Percentiles rank a stretch among this genome's conserved stretches.
phyloP scores from a whole-genome alignment of 2,888 invertebrate genomes.

The Crossocerus cetratus region DNA sequence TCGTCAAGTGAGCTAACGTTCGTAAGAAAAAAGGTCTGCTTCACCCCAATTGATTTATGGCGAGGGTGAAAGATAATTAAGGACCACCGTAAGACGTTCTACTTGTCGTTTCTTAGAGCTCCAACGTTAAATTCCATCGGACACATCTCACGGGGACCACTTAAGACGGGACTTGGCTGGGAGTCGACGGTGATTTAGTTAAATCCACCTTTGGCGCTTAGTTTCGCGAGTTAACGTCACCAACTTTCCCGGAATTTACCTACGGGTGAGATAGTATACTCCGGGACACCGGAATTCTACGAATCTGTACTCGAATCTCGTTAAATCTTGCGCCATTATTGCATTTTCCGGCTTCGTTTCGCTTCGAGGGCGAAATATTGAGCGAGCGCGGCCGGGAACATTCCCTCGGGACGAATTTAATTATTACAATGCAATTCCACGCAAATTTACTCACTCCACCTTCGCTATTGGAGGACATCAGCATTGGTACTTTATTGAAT shows the following conservation, averaged over 20 bases:
- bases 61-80: conserved; percentile 26
- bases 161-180: conserved; percentile 51
- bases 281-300: conserved; percentile 33
- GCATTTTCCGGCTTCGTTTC: conserved; percentile 7
- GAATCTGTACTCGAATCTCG: conserved; percentile 6
- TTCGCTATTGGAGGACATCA: conserved; percentile 36
- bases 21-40: conserved; percentile 11
- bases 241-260: conserved; percentile 59
- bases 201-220: conserved; percentile 59
- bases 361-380: background rate
- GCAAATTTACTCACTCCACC: conserved; percentile 42
- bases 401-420: background rate
- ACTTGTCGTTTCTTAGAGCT: conserved; percentile 49
- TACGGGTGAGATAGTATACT: conserved; percentile 40
- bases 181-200: conserved; percentile 63
- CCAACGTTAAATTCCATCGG: conserved; percentile 42
- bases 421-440: background rate
- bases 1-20: conserved; percentile 3
- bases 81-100: conserved; percentile 19
- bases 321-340: conserved; percentile 20
- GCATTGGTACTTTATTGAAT: background rate
- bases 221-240: conserved; percentile 61
- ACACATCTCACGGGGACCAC: conserved; percentile 54
- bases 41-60: conserved; percentile 35
- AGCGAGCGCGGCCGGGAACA: background rate